These are phyloP conservation scores for Lanius collurio DNA, from an alignment of 2,113 vertebrate species.

Conservation along the genomic window DNA sequence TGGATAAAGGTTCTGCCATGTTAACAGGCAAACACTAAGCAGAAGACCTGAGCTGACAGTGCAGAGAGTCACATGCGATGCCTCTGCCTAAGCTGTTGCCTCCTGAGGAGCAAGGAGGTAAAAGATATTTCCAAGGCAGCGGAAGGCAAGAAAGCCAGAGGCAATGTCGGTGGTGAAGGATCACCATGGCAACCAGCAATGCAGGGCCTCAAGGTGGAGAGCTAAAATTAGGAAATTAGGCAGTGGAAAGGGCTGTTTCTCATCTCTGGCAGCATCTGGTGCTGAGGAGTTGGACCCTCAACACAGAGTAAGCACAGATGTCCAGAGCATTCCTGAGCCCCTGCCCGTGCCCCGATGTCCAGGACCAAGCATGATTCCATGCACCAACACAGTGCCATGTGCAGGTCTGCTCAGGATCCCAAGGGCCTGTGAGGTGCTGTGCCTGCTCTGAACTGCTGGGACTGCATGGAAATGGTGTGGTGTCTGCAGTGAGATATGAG, in stretches of 20 bases:
- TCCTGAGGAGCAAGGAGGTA: not conserved
- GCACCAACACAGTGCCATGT: rapidly evolving
- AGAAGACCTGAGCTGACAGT: not conserved
- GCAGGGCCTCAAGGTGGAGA: not conserved
- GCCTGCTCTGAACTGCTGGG: not conserved
- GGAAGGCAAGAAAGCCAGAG: rapidly evolving
- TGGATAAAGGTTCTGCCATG: not conserved
- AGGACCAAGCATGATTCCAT: rapidly evolving
- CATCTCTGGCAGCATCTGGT: not conserved
- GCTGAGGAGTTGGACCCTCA: not conserved
- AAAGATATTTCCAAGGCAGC: not conserved
- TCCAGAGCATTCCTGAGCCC: rapidly evolving
- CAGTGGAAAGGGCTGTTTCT: not conserved
- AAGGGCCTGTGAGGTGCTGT: rapidly evolving
- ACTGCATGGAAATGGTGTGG: not conserved
- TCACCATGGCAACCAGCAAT: conserved; percentile 7
- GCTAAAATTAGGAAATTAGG: conserved; percentile 50
- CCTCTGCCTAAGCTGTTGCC: not conserved
- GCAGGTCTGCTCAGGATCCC: rapidly evolving
- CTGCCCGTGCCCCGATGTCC: rapidly evolving
- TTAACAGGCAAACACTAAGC: not conserved
- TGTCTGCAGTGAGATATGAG: not conserved
- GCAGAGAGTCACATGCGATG: not conserved
- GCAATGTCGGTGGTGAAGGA: not conserved
- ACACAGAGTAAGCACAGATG: not conserved